Percentiles rank a stretch among this genome's conserved stretches.
Evolutionary conservation across 2,888 invertebrate species (phyloP).

Genomic region (Scotopteryx bipunctaria): DNA sequence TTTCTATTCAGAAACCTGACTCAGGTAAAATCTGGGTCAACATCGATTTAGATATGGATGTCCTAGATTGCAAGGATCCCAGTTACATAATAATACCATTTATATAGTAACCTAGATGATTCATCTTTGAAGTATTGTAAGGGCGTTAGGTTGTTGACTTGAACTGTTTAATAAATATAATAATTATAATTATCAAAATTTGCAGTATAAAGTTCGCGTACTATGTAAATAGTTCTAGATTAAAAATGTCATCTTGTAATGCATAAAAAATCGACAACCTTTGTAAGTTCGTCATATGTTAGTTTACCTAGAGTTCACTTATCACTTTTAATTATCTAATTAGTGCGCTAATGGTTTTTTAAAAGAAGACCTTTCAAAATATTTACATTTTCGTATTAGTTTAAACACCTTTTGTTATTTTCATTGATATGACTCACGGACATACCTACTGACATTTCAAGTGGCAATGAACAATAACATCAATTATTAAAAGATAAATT

Average conservation of each 20-base stretch:
- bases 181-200: too few relatives aligned
- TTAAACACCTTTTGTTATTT: constrained; percentile 2
- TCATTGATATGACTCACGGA: neutral
- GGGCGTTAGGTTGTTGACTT: neutral
- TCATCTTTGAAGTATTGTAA: neutral
- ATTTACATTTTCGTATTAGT: constrained; percentile 1
- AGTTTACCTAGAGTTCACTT: constrained; percentile 10
- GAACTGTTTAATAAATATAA: too few relatives aligned
- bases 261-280: constrained; percentile 2
- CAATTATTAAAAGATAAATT: neutral
- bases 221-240: too few relatives aligned
- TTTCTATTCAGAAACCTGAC: constrained; percentile 6
- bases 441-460: neutral
- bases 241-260: neutral
- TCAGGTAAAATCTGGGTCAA: constrained; percentile 18
- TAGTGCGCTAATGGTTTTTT: constrained; percentile 10
- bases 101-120: constrained; percentile 1
- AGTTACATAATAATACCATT: constrained; percentile 10
- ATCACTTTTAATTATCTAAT: constrained; percentile 7
- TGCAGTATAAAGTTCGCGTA: too few relatives aligned
- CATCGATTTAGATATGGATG: constrained; percentile 17
- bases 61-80: constrained; percentile 11
- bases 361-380: neutral
- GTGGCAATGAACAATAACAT: constrained; percentile 3
- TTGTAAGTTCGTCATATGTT: constrained; percentile 1